phyloP scores from a whole-genome alignment of 2,113 vertebrate species.

The Varanus salvator region DNA sequence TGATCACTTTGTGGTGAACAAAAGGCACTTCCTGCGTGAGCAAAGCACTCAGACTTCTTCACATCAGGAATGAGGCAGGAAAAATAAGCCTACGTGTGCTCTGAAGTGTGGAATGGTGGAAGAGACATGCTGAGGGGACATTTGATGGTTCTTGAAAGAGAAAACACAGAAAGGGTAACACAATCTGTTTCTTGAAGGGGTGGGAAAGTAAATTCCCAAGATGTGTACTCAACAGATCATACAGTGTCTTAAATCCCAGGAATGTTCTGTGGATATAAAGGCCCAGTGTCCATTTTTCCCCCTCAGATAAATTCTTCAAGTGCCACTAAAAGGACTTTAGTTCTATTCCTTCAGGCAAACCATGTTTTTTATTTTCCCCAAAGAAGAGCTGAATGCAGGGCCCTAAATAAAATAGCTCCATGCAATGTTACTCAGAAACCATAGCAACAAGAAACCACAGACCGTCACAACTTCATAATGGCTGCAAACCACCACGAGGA shows the following conservation, averaged over 20 bases:
- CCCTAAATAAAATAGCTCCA: constrained; percentile 21
- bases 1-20: neutral
- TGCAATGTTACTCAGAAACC: constrained; percentile 18
- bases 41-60: neutral
- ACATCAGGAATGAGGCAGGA: neutral
- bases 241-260: neutral
- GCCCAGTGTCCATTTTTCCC: neutral
- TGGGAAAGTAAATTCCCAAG: neutral
- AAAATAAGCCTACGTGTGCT: neutral
- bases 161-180: neutral
- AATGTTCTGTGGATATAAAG: neutral
- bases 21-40: neutral
- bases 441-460: constrained; percentile 25
- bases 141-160: neutral
- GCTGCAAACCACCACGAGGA: constrained; percentile 16
- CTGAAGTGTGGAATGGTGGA: too few relatives aligned
- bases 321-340: constrained; percentile 6
- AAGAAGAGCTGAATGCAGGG: constrained; percentile 10
- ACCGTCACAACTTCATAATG: constrained; percentile 30
- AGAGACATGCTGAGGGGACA: neutral
- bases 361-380: constrained; percentile 25
- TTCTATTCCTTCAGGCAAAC: constrained; percentile 19
- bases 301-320: neutral
- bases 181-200: neutral
- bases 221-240: neutral